These are phyloP conservation scores for Dipodomys ordii DNA, from an alignment of 2,113 vertebrate species.

Conservation along the genomic window DNA sequence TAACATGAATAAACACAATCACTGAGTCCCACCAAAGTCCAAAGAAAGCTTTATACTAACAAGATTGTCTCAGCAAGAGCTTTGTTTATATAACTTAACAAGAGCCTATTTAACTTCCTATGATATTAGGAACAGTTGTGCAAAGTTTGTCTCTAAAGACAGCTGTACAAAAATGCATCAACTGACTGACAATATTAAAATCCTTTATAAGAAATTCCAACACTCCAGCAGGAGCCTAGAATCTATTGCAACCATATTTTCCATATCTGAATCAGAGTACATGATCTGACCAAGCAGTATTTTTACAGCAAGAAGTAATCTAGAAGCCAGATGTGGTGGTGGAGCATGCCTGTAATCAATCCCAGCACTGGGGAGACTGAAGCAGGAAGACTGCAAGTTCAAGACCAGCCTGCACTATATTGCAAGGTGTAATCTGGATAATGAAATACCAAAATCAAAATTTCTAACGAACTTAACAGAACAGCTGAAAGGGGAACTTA, in stretches of 20 bases:
- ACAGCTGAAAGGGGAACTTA: background rate
- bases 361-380: too few relatives aligned
- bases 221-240: background rate
- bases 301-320: slow-evolving; percentile 56
- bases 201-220: slow-evolving; percentile 43
- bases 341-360: too few relatives aligned
- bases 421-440: slow-evolving; percentile 5
- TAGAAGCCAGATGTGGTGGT: background rate
- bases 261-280: slow-evolving; percentile 6
- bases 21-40: background rate
- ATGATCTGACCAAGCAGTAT: slow-evolving; percentile 47
- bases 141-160: background rate
- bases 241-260: slow-evolving; percentile 44
- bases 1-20: background rate
- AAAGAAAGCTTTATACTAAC: slow-evolving; percentile 46
- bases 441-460: slow-evolving; percentile 45
- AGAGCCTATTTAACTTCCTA: slow-evolving; percentile 24
- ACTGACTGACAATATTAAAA: slow-evolving; percentile 45
- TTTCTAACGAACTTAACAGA: slow-evolving; percentile 46
- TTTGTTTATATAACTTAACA: slow-evolving; percentile 24
- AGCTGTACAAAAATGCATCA: slow-evolving; percentile 13
- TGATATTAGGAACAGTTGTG: background rate
- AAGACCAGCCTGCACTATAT: too few relatives aligned
- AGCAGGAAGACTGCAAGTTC: too few relatives aligned
- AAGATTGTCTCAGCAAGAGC: slow-evolving; percentile 50